Conservation (phyloP, 2,888 invertebrate species). For the Piscicola geometra region DNA sequence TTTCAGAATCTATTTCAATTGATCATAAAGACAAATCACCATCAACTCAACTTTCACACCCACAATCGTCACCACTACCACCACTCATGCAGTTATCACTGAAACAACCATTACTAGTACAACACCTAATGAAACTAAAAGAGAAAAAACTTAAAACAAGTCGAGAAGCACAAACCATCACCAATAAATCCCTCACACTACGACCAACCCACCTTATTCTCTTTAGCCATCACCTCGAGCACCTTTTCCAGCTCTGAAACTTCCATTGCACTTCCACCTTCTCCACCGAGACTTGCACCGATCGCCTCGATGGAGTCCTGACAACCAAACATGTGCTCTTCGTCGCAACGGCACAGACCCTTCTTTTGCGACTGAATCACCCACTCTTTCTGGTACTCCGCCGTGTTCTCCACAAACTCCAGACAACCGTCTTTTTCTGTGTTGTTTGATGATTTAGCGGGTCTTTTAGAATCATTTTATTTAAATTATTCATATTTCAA, state of each 20-base stretch:
- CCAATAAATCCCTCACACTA: not conserved
- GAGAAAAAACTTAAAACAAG: no score
- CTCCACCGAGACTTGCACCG: not conserved
- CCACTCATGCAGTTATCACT: no score
- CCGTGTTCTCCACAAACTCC: conserved; percentile 86
- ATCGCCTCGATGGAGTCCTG: not conserved
- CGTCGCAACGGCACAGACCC: conserved; percentile 82
- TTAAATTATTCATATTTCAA: not conserved
- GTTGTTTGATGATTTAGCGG: no score
- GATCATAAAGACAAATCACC: no score
- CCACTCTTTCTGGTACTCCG: conserved; percentile 86
- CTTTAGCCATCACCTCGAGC: conserved; percentile 5
- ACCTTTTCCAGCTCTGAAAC: conserved; percentile 17
- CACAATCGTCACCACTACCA: no score
- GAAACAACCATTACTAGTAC: no score
- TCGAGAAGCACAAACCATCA: no score
- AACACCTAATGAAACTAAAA: no score
- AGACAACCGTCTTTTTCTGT: conserved; percentile 74
- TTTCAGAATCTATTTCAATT: no score
- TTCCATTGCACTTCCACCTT: not conserved
- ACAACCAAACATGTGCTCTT: conserved; percentile 88
- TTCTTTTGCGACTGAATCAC: conserved; percentile 73
- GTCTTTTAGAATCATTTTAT: not conserved
- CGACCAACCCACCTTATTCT: conserved; percentile 4
- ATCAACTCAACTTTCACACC: no score